A percentile compares a stretch with the other conserved stretches of the same genome.
phyloP scores from a whole-genome alignment of 2,113 vertebrate genomes.

The Hyaena hyaena region DNA sequence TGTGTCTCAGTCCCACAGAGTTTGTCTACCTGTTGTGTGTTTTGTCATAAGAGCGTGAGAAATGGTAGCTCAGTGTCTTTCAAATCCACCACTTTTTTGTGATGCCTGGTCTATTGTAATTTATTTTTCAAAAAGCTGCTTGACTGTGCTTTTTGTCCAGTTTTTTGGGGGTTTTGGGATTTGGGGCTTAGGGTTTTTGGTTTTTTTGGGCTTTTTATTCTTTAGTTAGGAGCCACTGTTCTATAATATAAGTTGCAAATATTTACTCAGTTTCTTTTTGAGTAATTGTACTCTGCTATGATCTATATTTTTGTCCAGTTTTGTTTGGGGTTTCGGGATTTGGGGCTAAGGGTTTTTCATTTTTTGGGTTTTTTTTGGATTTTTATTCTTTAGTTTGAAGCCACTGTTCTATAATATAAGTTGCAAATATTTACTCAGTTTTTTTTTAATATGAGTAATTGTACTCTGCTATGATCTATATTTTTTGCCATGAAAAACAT shows the following conservation, averaged over 20 bases:
- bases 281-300: not conserved
- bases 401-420: not conserved
- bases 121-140: not conserved
- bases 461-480: not conserved
- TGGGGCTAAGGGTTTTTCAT: not conserved
- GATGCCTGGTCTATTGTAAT: not conserved
- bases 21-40: not conserved
- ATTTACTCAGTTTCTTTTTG: not conserved
- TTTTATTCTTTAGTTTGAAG: not conserved
- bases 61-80: not conserved
- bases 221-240: not conserved
- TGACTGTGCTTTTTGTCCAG: not conserved
- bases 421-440: not conserved
- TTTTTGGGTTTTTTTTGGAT: not conserved
- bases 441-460: not conserved
- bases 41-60: not conserved
- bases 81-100: not conserved
- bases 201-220: not conserved
- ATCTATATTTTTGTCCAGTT: not conserved
- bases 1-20: not conserved
- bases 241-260: not conserved
- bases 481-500: not conserved
- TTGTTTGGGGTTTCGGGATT: not conserved
- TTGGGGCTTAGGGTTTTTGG: not conserved
- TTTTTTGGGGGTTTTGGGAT: not conserved